A percentile compares a stretch with the other conserved stretches of the same genome.
Conservation (phyloP, 2,113 vertebrate species). For the Donacobius atricapilla region DNA sequence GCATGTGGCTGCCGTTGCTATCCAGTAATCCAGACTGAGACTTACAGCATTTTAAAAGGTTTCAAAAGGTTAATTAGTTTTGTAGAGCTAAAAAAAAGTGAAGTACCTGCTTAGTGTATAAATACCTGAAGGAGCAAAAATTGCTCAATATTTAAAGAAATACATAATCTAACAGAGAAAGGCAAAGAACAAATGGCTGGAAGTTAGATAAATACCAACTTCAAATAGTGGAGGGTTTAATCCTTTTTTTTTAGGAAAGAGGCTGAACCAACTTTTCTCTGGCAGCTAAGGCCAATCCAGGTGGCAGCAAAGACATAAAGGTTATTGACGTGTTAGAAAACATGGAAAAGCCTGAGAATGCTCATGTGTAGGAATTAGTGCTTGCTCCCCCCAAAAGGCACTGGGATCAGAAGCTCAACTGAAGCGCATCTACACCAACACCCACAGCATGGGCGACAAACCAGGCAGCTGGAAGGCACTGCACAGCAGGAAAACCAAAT, state of each 20-base stretch:
- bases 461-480: not conserved
- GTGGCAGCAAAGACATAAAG: not conserved
- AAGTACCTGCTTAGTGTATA: not conserved
- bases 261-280: not conserved
- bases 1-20: not conserved
- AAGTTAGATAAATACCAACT: not conserved
- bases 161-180: not conserved
- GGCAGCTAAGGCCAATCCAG: not conserved
- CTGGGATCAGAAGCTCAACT: not conserved
- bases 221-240: not conserved
- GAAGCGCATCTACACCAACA: not conserved
- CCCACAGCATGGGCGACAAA: not conserved
- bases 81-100: not conserved
- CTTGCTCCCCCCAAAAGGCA: fast-evolving
- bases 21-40: not conserved
- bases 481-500: not conserved
- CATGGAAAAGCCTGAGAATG: not conserved
- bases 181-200: not conserved
- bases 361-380: not conserved
- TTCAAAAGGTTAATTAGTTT: slow-evolving; percentile 44
- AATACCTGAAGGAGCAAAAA: not conserved
- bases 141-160: not conserved
- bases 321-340: not conserved
- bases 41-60: not conserved
- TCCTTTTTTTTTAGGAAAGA: not conserved